Evolutionary conservation across 2,888 invertebrate species (phyloP), one percentile per base, ranked within the genome.

Genomic region (Plagodis pulveraria): DNA sequence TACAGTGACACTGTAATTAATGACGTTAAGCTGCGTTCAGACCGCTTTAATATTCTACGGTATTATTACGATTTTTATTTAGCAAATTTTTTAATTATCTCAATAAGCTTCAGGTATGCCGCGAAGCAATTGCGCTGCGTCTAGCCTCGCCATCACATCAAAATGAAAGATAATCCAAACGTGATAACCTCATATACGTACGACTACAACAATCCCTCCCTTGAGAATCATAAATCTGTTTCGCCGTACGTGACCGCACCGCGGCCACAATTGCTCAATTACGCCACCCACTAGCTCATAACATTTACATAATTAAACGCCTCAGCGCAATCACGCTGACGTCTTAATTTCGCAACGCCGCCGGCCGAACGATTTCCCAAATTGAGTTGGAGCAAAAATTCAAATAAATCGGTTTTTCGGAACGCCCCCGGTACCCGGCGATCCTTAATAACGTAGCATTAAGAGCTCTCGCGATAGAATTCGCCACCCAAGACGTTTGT

Each of bases 281-380:
- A 77, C 77, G 81, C 89, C 90, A 88, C 91, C 90, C 89, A 78
- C 87, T 88, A 88, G 86, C 84, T 85, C 83, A 83, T 84, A 86
- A 86, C 90, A 91, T 91, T 91, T 90, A 92, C 91, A 91, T 92
- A 92, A 92, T 92, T 89, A 91, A 91, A 91, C 91, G 86, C 90
- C 90, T 84, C 78, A 66, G 78, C 77, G 89, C 89, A 90, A 91
- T 91, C 90, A 89, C 81, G 82, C 83, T 92, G 92, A 92, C 92
- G 90, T 91, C 92, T 92, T 91, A 91, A 92, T 91, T 91, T 89
- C 77, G 91, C 82, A 86, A 78, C 77, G 91, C 91, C 91, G 89
- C 87, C 87, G 86, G 91, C 89, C 73, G 80, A 83, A 88, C 87
- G 86, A 91, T 92, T 91, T 91, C 91, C 91, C 86, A 91, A 92